Percentiles rank a stretch among this genome's conserved stretches.
Conservation (phyloP, 2,888 invertebrate species). For the Drosophila picticornis region DNA sequence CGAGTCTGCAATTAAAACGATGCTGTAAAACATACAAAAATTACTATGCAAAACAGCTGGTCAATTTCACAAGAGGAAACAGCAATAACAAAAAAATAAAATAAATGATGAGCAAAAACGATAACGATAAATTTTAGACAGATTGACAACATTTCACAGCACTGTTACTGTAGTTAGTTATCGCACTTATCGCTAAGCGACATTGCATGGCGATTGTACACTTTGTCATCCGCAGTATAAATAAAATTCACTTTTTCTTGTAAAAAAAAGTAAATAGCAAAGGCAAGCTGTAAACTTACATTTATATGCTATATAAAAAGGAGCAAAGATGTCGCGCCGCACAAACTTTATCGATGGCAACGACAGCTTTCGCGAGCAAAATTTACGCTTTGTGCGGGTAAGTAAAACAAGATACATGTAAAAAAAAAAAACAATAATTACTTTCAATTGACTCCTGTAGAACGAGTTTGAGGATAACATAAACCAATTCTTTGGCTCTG, state of each 20-base stretch:
- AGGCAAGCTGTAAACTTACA: background rate
- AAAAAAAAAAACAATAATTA: background rate
- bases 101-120: conserved; percentile 1
- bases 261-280: background rate
- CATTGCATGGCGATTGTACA: conserved; percentile 17
- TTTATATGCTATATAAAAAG: background rate
- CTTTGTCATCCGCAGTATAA: background rate
- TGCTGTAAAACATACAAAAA: conserved; percentile 40
- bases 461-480: conserved; percentile 87
- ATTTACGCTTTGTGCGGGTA: conserved; percentile 85
- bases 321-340: conserved; percentile 61
- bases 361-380: conserved; percentile 87
- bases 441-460: conserved; percentile 27
- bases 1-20: conserved; percentile 13
- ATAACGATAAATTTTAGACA: conserved; percentile 33
- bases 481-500: conserved; percentile 86
- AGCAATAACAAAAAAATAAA: conserved; percentile 36
- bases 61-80: conserved; percentile 35
- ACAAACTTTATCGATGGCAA: conserved; percentile 88
- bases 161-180: conserved; percentile 12
- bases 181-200: conserved; percentile 38
- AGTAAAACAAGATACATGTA: conserved; percentile 33
- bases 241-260: background rate
- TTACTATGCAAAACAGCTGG: conserved; percentile 49
- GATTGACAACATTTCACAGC: conserved; percentile 18